Evolutionary conservation across 2,113 vertebrate genomes (phyloP).

Genomic region (Ptilorrhoa leucosticta): DNA sequence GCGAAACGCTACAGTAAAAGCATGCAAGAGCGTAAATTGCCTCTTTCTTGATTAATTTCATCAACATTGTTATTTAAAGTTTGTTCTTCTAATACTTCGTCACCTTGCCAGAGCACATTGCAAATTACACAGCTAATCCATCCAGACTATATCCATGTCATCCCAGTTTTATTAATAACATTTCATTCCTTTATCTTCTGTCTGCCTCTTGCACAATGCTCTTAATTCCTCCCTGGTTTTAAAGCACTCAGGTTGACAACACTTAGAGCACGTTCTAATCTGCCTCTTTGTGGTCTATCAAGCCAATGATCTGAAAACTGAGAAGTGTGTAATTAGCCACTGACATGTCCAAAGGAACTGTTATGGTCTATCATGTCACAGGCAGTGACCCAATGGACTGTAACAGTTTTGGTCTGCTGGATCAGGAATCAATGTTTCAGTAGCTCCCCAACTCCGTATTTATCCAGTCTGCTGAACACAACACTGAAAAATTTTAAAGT

Average conservation of each 20-base stretch:
- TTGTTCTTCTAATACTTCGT: not conserved
- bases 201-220: not conserved
- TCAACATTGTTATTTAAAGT: not conserved
- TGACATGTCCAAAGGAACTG: constrained; percentile 60
- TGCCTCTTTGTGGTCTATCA: constrained; percentile 53
- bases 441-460: constrained; percentile 38
- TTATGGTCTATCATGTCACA: constrained; percentile 42
- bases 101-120: not conserved
- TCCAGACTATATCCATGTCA: not conserved
- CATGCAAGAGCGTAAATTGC: not conserved
- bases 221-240: not conserved
- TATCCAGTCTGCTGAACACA: constrained; percentile 43
- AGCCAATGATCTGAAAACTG: constrained; percentile 55
- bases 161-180: not conserved
- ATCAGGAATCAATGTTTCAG: constrained; percentile 53
- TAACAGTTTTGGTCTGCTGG: constrained; percentile 52
- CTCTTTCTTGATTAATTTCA: not conserved
- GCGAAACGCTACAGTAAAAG: not conserved
- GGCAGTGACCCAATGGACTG: constrained; percentile 34
- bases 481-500: not conserved
- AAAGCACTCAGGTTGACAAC: not conserved
- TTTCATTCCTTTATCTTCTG: not conserved
- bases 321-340: constrained; percentile 54
- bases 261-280: constrained; percentile 5
- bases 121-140: not conserved